Evolutionary conservation across 2,113 vertebrate species (phyloP).

Genomic region (Tetraodon nigroviridis): DNA sequence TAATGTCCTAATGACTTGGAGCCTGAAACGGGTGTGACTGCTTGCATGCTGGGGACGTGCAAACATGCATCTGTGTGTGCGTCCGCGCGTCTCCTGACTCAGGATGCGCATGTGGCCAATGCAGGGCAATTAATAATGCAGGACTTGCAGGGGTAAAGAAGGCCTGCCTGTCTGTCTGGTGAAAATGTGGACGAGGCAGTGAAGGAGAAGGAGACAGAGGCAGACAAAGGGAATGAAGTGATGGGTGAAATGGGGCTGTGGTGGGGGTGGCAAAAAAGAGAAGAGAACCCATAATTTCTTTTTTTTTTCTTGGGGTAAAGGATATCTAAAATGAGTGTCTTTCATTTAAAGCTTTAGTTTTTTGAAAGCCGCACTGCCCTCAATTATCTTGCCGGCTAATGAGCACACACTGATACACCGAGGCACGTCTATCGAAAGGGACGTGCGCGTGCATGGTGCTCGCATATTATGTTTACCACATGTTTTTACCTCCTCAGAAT

Average conservation of each 20-base stretch:
- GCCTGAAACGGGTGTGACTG: neutral
- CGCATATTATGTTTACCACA: neutral
- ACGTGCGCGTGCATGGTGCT: neutral
- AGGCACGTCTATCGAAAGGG: neutral
- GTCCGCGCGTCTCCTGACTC: conserved; percentile 19
- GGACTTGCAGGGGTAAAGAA: conserved; percentile 63
- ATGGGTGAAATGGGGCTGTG: conserved; percentile 11
- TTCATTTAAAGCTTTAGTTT: conserved; percentile 26
- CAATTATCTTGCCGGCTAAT: neutral
- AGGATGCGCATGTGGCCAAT: conserved; percentile 47
- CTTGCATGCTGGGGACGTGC: neutral
- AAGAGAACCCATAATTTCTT: conserved; percentile 7
- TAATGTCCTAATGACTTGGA: neutral
- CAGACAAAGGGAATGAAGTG: conserved; percentile 49
- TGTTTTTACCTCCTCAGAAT: conserved; percentile 2
- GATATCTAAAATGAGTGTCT: conserved; percentile 6
- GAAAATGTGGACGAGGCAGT: conserved; percentile 10
- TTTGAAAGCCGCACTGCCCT: neutral
- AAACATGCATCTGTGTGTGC: conserved; percentile 5
- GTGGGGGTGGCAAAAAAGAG: neutral
- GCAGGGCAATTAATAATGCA: conserved; percentile 72
- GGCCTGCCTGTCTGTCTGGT: conserved; percentile 31
- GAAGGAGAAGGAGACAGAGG: conserved; percentile 5
- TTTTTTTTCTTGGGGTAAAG: neutral
- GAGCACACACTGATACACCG: neutral